Percentiles rank a stretch among this genome's conserved stretches.
These are phyloP conservation scores for Thelaira solivaga DNA, from an alignment of 2,888 invertebrate species.

Conservation along the genomic window DNA sequence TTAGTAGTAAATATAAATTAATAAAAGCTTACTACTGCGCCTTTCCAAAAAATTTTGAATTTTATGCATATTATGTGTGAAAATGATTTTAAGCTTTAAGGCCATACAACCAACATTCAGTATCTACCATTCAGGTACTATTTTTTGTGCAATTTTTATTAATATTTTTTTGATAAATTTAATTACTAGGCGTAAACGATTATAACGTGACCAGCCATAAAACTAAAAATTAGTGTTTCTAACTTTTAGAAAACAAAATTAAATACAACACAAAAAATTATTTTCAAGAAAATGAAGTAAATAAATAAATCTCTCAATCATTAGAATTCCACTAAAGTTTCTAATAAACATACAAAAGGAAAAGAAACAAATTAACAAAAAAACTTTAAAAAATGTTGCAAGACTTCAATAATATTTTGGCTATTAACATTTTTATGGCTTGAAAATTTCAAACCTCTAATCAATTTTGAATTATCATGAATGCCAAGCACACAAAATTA, in stretches of 20 bases:
- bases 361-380: neutral
- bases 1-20: no score
- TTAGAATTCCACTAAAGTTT: constrained; percentile 42
- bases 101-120: no score
- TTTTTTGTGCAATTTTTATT: neutral
- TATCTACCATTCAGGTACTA: neutral
- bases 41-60: no score
- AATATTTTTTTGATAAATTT: no score
- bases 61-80: no score
- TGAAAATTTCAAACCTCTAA: constrained; percentile 32
- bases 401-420: constrained; percentile 4
- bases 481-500: neutral
- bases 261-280: neutral
- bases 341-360: neutral
- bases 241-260: neutral
- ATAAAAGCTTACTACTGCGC: no score
- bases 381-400: constrained; percentile 7
- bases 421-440: constrained; percentile 15
- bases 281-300: neutral
- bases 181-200: constrained; percentile 49
- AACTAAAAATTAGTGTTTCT: constrained; percentile 46
- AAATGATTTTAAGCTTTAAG: no score
- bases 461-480: constrained; percentile 54
- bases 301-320: constrained; percentile 15
- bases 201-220: constrained; percentile 41